Conservation (phyloP, 2,113 vertebrate species). For the Benitochromis conjunctus region DNA sequence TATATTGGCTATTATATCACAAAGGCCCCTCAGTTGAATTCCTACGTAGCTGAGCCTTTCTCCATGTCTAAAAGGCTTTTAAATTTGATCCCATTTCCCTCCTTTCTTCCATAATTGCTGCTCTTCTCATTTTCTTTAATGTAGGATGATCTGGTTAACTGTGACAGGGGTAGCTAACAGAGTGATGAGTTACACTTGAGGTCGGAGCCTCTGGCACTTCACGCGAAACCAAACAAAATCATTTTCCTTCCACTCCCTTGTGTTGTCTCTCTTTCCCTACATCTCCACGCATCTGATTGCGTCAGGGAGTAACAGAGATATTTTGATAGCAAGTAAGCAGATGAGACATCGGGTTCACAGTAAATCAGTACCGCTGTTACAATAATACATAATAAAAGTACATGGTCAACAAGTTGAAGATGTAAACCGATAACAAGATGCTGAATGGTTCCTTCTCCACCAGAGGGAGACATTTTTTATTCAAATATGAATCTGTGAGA, state of each 20-base stretch:
- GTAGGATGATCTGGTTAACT: conserved; percentile 64
- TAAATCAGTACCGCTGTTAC: neutral
- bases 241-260: neutral
- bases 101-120: conserved; percentile 54
- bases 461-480: conserved; percentile 52
- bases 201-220: conserved; percentile 19
- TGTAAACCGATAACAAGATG: neutral
- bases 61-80: conserved; percentile 61
- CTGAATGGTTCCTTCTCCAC: conserved; percentile 5
- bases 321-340: neutral
- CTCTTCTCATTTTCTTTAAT: conserved; percentile 65
- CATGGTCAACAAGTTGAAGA: neutral
- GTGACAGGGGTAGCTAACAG: conserved; percentile 49
- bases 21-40: conserved; percentile 41
- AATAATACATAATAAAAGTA: neutral
- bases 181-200: conserved; percentile 41
- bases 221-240: neutral
- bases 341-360: neutral
- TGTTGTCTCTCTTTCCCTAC: neutral
- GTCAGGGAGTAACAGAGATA: neutral
- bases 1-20: conserved; percentile 36
- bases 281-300: neutral
- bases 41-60: neutral
- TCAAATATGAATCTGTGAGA: neutral
- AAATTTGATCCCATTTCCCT: conserved; percentile 56